Percentiles rank a stretch among this genome's conserved stretches.
Evolutionary conservation across 2,113 vertebrate species (phyloP).

Genomic region (Rhagologus leucostigma): DNA sequence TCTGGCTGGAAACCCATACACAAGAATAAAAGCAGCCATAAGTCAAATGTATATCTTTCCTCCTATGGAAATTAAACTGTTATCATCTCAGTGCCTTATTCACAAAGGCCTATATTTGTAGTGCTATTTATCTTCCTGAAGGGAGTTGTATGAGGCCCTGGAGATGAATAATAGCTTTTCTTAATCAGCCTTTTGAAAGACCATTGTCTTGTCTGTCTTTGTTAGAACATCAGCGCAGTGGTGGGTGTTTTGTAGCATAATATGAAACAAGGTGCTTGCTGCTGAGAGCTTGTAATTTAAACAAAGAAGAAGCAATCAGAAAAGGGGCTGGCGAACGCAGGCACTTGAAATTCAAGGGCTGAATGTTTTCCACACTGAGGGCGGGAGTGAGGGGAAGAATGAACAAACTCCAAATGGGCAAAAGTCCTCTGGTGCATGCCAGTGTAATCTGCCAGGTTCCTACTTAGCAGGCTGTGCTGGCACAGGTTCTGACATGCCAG

Average conservation of each 20-base stretch:
- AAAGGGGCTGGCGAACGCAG: neutral
- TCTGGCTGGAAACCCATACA: neutral
- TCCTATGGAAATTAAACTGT: constrained; percentile 8
- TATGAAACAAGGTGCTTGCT: neutral
- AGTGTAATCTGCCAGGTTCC: neutral
- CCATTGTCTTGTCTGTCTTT: constrained; percentile 33
- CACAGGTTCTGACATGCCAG: neutral
- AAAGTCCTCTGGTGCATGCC: neutral
- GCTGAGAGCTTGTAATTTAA: neutral
- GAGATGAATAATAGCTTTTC: constrained; percentile 16
- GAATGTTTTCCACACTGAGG: neutral
- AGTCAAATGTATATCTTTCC: neutral
- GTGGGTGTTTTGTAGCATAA: constrained; percentile 17
- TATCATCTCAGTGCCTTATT: neutral
- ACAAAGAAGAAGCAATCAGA: neutral
- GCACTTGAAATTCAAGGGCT: neutral
- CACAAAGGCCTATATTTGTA: neutral
- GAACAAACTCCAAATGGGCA: neutral
- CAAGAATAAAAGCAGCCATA: neutral
- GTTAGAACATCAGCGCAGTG: neutral
- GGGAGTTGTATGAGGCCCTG: neutral
- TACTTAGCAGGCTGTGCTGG: neutral
- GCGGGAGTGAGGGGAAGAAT: neutral
- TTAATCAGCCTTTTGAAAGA: constrained; percentile 34
- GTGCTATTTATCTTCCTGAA: neutral